Percentiles rank a stretch among this genome's conserved stretches.
These are phyloP conservation scores for Thamnophis elegans DNA, from an alignment of 2,797 vertebrate species.

Conservation along the genomic window DNA sequence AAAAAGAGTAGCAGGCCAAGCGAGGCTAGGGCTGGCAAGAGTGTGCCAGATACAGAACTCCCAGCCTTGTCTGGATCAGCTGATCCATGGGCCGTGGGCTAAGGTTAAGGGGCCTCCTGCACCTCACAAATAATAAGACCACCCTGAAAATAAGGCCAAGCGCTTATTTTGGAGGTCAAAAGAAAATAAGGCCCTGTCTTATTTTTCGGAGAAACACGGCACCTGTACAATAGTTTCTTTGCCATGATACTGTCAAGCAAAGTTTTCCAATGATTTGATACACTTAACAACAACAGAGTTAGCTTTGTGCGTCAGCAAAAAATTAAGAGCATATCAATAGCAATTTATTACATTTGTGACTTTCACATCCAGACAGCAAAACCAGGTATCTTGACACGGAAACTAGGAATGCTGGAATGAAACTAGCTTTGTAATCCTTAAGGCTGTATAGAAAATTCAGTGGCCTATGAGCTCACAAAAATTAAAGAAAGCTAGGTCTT, in stretches of 20 bases:
- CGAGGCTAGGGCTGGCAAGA: no score
- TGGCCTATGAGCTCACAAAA: not conserved
- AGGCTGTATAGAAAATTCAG: not conserved
- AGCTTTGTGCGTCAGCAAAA: not conserved
- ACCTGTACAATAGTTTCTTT: not conserved
- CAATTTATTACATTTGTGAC: not conserved
- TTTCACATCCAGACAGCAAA: not conserved
- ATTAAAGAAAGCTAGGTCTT: not conserved
- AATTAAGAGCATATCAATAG: not conserved
- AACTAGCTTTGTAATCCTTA: not conserved
- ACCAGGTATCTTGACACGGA: not conserved
- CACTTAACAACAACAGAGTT: not conserved
- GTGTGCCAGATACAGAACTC: no score
- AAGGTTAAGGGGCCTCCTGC: no score
- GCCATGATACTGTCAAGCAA: not conserved
- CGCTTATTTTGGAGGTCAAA: no score
- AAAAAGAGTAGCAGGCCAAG: no score
- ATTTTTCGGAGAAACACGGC: no score
- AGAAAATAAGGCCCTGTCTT: no score
- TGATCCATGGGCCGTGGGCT: no score
- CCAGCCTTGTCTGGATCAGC: no score
- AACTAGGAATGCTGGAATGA: not conserved
- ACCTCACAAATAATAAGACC: no score
- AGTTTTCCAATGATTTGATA: not conserved
- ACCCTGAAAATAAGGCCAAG: no score